phyloP scores from a whole-genome alignment of 2,113 vertebrate species.

The Anoplopoma fimbria region DNA sequence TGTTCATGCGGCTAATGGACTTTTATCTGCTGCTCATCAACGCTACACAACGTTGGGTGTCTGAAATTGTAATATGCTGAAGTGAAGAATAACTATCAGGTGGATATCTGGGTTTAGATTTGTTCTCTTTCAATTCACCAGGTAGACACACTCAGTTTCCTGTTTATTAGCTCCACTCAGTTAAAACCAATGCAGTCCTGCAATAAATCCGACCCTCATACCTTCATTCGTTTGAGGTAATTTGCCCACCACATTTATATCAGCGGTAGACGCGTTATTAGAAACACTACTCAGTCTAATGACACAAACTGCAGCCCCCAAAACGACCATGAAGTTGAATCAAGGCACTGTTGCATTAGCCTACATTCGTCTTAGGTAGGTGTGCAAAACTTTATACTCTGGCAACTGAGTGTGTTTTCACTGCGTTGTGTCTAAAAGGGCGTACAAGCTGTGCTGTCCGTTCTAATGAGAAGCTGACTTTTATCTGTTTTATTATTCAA shows the following conservation, averaged over 20 bases:
- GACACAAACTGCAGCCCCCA: not conserved
- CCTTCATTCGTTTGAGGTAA: not conserved
- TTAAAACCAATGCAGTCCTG: not conserved
- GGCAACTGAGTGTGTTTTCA: too few relatives aligned
- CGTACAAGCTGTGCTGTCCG: too few relatives aligned
- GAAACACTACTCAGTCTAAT: conserved; percentile 16
- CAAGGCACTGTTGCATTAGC: too few relatives aligned
- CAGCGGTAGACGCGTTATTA: not conserved
- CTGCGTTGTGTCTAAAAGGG: too few relatives aligned
- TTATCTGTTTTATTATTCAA: too few relatives aligned
- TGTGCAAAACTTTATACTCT: too few relatives aligned
- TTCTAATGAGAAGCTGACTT: too few relatives aligned
- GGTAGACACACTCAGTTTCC: not conserved
- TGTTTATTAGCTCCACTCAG: not conserved
- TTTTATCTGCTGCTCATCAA: not conserved
- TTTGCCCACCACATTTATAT: not conserved
- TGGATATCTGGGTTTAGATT: not conserved
- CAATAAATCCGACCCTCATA: not conserved
- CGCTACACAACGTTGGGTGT: not conserved
- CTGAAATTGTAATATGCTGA: not conserved
- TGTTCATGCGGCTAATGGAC: not conserved
- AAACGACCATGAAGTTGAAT: conserved; percentile 1
- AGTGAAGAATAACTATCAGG: not conserved
- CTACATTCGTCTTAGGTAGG: too few relatives aligned
- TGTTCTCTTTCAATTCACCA: not conserved